phyloP scores from a whole-genome alignment of 2,113 vertebrate genomes.

The Chaetops frenatus region DNA sequence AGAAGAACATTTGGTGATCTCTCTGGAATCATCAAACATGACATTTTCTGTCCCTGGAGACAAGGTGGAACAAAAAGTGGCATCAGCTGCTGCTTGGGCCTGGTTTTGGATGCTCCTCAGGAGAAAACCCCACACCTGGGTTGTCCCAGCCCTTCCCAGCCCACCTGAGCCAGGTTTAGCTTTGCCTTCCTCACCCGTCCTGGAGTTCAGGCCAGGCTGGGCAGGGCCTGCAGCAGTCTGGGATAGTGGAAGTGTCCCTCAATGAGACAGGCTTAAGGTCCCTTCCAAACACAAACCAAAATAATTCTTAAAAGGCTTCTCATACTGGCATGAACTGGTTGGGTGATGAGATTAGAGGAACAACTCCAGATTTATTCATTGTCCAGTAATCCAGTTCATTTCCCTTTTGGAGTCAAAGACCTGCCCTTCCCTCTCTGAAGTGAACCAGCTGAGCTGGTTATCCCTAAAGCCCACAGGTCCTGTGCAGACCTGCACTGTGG shows the following conservation, averaged over 20 bases:
- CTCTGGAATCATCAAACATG: background rate
- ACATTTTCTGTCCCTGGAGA: background rate
- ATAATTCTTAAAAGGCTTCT: background rate
- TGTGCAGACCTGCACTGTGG: background rate
- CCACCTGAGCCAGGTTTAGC: background rate
- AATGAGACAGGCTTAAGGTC: too few relatives aligned
- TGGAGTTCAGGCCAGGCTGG: background rate
- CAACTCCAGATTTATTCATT: background rate
- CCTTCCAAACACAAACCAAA: background rate
- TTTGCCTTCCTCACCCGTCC: background rate
- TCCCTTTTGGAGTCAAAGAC: background rate
- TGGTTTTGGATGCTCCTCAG: background rate
- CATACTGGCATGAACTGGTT: accelerated
- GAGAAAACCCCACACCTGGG: too few relatives aligned
- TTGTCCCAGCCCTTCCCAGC: background rate
- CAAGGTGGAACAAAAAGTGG: background rate
- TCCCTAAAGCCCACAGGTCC: background rate
- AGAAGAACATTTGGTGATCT: background rate
- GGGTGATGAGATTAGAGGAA: background rate
- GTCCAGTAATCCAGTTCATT: background rate
- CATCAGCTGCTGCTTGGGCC: background rate
- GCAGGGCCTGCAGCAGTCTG: background rate
- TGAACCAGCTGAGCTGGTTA: background rate
- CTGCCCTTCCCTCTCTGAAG: background rate
- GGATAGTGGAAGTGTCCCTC: background rate